Conservation (phyloP, 2,888 invertebrate species). For the Hypena proboscidalis region DNA sequence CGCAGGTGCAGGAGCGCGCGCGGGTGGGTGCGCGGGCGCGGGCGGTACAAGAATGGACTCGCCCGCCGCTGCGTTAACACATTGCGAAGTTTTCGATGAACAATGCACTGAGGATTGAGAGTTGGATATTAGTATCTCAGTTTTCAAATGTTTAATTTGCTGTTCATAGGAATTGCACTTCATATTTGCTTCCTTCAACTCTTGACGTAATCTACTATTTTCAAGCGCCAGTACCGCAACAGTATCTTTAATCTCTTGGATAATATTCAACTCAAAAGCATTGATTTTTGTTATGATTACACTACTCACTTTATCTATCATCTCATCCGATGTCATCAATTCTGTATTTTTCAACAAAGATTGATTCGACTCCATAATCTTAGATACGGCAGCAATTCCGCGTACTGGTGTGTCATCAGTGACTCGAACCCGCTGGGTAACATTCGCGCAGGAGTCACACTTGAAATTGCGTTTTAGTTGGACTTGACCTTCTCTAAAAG, state of each 20-base stretch:
- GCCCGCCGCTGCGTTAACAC: too few species aligned
- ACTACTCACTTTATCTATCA: background rate
- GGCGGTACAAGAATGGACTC: too few species aligned
- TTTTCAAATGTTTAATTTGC: slow-evolving; percentile 1
- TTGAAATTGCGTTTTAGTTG: too few species aligned
- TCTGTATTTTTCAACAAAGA: background rate
- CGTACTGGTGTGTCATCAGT: slow-evolving; percentile 8
- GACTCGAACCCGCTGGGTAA: slow-evolving; percentile 1
- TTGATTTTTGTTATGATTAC: slow-evolving; percentile 6
- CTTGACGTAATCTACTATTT: slow-evolving; percentile 3
- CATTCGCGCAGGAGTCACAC: too few species aligned
- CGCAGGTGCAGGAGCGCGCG: too few species aligned
- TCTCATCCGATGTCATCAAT: slow-evolving; percentile 3
- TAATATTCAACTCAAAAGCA: slow-evolving; percentile 7
- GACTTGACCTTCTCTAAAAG: too few species aligned
- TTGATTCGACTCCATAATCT: background rate
- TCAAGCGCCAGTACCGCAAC: slow-evolving; percentile 6
- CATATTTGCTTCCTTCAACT: slow-evolving; percentile 4
- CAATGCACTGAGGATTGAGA: too few species aligned
- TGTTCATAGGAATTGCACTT: slow-evolving; percentile 7
- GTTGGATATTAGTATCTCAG: background rate
- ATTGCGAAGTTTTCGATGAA: too few species aligned
- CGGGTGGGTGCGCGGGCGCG: too few species aligned
- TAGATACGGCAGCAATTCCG: background rate
- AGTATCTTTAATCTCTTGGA: slow-evolving; percentile 5